Percentiles rank a stretch among this genome's conserved stretches.
Conservation (phyloP, 2,888 invertebrate genomes). For the Calameuta filiformis region DNA sequence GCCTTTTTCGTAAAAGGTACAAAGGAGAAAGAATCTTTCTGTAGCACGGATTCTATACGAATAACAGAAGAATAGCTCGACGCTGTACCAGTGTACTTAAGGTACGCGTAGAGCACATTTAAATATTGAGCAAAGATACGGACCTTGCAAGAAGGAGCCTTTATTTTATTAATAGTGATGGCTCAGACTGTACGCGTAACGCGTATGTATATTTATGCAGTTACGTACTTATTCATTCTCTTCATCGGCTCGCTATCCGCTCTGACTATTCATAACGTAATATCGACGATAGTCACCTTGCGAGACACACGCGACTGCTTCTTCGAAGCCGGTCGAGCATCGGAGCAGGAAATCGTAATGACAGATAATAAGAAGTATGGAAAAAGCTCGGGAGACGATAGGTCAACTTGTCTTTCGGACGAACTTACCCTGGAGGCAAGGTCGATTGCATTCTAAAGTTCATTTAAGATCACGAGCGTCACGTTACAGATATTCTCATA, state of each 20-base stretch:
- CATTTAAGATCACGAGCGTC: neutral
- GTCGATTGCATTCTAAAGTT: neutral
- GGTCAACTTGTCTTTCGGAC: neutral
- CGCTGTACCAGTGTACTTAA: neutral
- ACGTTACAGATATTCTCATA: neutral
- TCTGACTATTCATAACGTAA: conserved; percentile 38
- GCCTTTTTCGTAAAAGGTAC: neutral
- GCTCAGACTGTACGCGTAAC: conserved; percentile 39
- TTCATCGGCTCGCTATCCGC: conserved; percentile 41
- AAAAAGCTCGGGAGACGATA: neutral
- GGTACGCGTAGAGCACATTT: neutral
- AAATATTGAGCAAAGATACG: neutral
- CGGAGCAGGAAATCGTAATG: neutral
- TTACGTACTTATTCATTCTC: conserved; percentile 49
- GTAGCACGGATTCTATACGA: neutral
- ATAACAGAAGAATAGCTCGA: neutral
- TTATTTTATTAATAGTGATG: conserved; percentile 60
- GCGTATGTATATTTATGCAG: conserved; percentile 18
- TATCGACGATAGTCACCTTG: neutral
- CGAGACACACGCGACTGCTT: neutral
- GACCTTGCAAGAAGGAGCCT: conserved; percentile 10
- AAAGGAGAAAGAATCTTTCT: neutral
- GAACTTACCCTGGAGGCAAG: neutral
- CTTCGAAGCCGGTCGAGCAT: neutral
- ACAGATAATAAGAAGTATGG: neutral